These are phyloP conservation scores for Drosophila barbarae DNA, from an alignment of 2,888 invertebrate species.

Conservation along the genomic window DNA sequence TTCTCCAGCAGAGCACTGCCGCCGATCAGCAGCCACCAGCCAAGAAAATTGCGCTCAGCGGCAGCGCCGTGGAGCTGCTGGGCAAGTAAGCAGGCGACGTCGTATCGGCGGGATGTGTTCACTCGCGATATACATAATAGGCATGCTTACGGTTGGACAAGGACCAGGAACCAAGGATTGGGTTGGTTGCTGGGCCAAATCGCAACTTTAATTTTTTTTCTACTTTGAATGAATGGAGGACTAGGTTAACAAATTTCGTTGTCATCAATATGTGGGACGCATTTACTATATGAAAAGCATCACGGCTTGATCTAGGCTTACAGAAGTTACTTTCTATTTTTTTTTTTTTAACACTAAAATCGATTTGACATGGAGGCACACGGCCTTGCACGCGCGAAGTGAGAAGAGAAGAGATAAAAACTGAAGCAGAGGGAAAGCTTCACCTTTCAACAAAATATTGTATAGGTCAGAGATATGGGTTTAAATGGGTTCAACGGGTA, in stretches of 20 bases:
- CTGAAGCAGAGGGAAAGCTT: not conserved
- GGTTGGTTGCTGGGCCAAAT: not conserved
- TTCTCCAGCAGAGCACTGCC: constrained; percentile 35
- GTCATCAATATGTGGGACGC: constrained; percentile 31
- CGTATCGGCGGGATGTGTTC: constrained; percentile 6
- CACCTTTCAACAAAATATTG: constrained; percentile 1
- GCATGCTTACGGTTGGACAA: constrained; percentile 9
- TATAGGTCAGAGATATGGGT: constrained; percentile 15
- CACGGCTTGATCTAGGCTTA: constrained; percentile 32
- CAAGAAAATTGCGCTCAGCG: constrained; percentile 53
- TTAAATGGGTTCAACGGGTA: constrained; percentile 7
- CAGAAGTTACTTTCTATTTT: constrained; percentile 8
- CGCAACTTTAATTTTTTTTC: constrained; percentile 6
- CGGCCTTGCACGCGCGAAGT: not conserved
- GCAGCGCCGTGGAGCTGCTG: constrained; percentile 41
- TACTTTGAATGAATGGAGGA: constrained; percentile 6
- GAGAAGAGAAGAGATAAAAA: not conserved
- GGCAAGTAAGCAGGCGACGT: constrained; percentile 43
- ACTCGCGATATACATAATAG: constrained; percentile 28
- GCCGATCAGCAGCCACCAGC: constrained; percentile 51
- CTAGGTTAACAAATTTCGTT: constrained; percentile 15
- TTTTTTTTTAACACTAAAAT: constrained; percentile 3
- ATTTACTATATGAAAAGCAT: constrained; percentile 37
- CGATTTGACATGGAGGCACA: not conserved
- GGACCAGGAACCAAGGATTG: not conserved